Evolutionary conservation across 1,140 invertebrate genomes (phyloP).

Genomic region (Trachelipus rathkii): DNA sequence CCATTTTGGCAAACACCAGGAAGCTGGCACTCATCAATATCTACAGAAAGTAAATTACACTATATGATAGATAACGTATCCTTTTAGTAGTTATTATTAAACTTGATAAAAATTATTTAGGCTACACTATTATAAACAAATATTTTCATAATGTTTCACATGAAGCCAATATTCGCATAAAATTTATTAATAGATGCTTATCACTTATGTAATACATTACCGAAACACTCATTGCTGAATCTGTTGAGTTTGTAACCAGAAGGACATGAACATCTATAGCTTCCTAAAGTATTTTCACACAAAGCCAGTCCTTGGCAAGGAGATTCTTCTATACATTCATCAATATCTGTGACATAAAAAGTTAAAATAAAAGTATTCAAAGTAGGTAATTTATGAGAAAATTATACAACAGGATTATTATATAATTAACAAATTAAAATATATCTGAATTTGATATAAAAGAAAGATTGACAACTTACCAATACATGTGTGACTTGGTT

Average conservation of each 20-base stretch:
- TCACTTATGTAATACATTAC: slow-evolving; percentile 46
- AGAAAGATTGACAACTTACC: slow-evolving; percentile 50
- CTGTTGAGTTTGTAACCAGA: slow-evolving; percentile 67
- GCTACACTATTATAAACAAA: no score
- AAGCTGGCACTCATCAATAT: slow-evolving; percentile 67
- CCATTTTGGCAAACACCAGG: slow-evolving; percentile 66
- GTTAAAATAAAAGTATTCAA: slow-evolving; percentile 13
- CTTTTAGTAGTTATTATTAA: no score
- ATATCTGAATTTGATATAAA: not conserved
- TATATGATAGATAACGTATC: no score
- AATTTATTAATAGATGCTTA: no score
- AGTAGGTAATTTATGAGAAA: not conserved
- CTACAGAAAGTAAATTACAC: slow-evolving; percentile 45
- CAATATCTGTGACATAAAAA: slow-evolving; percentile 56
- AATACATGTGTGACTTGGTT: slow-evolving; percentile 69
- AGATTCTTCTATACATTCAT: slow-evolving; percentile 60
- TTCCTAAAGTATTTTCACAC: slow-evolving; percentile 69
- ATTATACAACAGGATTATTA: not conserved
- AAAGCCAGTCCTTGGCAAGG: slow-evolving; percentile 75
- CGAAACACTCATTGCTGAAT: slow-evolving; percentile 56
- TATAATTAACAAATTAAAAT: not conserved
- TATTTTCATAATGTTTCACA: not conserved
- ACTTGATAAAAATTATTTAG: no score
- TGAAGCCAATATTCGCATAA: not conserved
- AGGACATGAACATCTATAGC: slow-evolving; percentile 67